phyloP scores from a whole-genome alignment of 64 coral and sea anemone species.

The Dendrophyllia cribrosa region DNA sequence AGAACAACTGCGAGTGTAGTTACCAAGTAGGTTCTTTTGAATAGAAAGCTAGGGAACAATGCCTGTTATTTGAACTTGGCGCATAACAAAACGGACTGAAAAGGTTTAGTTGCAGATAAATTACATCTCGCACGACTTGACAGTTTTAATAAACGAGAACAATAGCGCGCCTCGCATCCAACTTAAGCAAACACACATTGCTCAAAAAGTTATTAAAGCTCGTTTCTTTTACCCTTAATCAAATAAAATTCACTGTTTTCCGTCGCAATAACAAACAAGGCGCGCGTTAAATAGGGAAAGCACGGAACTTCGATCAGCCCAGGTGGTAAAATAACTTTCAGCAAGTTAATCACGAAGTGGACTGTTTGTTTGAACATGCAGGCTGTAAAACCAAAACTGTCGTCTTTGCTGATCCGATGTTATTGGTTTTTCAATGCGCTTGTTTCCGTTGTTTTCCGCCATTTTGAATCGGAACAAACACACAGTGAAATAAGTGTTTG shows the following conservation, averaged over 20 bases:
- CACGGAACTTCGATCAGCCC: not conserved
- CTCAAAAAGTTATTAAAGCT: slow-evolving; percentile 60
- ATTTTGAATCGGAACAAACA: not conserved
- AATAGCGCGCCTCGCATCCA: not conserved
- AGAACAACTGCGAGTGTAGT: slow-evolving; percentile 35
- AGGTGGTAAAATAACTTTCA: slow-evolving; percentile 40
- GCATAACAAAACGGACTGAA: slow-evolving; percentile 22
- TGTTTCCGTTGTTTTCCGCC: not conserved
- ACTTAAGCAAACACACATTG: slow-evolving; percentile 61
- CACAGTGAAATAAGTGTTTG: not conserved
- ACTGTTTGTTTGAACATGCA: slow-evolving; percentile 22
- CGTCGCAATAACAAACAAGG: slow-evolving; percentile 12
- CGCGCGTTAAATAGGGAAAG: not conserved
- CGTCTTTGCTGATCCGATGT: not conserved
- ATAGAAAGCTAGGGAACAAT: not conserved
- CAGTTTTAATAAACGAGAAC: slow-evolving; percentile 52
- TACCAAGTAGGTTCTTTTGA: slow-evolving; percentile 34
- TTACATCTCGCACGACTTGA: slow-evolving; percentile 28
- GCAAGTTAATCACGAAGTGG: not conserved
- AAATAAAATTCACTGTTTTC: slow-evolving; percentile 33
- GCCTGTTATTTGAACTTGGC: slow-evolving; percentile 1
- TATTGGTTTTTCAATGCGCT: not conserved
- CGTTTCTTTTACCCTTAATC: slow-evolving; percentile 23
- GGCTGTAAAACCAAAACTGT: not conserved
- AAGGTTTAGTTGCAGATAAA: slow-evolving; percentile 47